Conservation (phyloP, 2,888 invertebrate species). For the Hedychridium roseum region DNA sequence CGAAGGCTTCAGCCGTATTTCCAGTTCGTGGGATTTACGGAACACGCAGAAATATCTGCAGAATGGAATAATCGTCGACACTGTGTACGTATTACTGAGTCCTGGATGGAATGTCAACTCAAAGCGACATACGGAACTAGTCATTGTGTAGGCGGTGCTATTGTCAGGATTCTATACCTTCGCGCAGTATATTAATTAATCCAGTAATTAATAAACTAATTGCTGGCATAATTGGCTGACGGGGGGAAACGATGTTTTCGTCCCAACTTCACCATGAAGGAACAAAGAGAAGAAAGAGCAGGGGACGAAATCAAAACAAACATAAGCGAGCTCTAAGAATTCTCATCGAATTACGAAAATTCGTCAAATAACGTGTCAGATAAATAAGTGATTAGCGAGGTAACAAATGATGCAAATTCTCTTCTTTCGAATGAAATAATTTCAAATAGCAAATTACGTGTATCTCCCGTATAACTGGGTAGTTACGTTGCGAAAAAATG, state of each 20-base stretch:
- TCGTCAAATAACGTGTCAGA: neutral
- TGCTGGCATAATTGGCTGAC: conserved; percentile 49
- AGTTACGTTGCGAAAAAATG: too few relatives aligned
- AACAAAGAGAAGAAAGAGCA: neutral
- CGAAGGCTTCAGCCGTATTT: too few relatives aligned
- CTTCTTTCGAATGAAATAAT: conserved; percentile 1
- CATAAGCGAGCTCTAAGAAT: too few relatives aligned
- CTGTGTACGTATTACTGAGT: too few relatives aligned
- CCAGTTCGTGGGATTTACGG: too few relatives aligned
- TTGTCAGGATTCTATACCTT: conserved; percentile 6
- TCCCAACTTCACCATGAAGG: neutral
- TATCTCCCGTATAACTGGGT: too few relatives aligned
- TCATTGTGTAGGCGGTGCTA: neutral
- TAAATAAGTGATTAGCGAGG: too few relatives aligned
- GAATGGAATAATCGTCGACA: too few relatives aligned
- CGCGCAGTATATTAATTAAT: conserved; percentile 47
- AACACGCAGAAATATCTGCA: too few relatives aligned
- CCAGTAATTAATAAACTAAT: conserved; percentile 53
- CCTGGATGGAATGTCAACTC: too few relatives aligned
- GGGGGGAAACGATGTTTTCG: conserved; percentile 7
- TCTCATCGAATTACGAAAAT: conserved; percentile 12
- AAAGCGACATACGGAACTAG: too few relatives aligned
- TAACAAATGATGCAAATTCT: neutral
- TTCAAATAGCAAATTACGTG: neutral
- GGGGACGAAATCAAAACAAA: conserved; percentile 5